Evolutionary conservation across 2,888 invertebrate genomes (phyloP), one percentile per base, ranked within the genome.

Genomic region (Himalopsyche japonica): DNA sequence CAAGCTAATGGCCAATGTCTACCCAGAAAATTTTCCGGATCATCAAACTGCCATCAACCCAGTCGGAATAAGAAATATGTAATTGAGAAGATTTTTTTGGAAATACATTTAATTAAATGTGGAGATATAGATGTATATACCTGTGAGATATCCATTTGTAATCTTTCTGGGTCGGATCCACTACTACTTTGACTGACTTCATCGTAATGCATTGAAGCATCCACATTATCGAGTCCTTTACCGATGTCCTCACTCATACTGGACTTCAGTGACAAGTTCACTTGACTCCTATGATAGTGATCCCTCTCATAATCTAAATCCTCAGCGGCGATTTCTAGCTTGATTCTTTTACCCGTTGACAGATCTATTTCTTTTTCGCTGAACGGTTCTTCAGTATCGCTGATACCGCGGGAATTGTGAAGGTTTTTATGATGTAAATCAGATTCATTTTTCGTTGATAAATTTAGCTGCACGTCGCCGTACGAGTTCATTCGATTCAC

Each of bases 91-190:
- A n/a, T n/a, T n/a, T n/a, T n/a, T n/a, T n/a, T n/a, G n/a, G n/a
- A n/a, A n/a, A n/a, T n/a, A n/a, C n/a, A n/a, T n/a, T n/a, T n/a
- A n/a, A n/a, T n/a, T n/a, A n/a, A n/a, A n/a, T n/a, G n/a, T n/a
- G n/a, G n/a, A n/a, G n/a, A n/a, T n/a, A n/a, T n/a, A n/a, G n/a
- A n/a, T n/a, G 10, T 37, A 37, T 70, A 30, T 88, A 90, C 91
- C 88, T 91, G 91, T 48, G 91, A 91, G 89, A 94, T 94, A 89
- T 95, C 95, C 90, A 95, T 95, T 88, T 95, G 95, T 88, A 96
- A 90, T 88, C 95, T 91, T 88, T 95, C 95, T 1, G 95, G 95
- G 91, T 96, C 96, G 0, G 96, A 95, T 87, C 94, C 94, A 89
- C 94, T 94, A 89, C 95, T 95, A 89, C 94, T 95, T 87, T 94